phyloP scores from a whole-genome alignment of 2,888 invertebrate species.

The Drosophila bunnanda region DNA sequence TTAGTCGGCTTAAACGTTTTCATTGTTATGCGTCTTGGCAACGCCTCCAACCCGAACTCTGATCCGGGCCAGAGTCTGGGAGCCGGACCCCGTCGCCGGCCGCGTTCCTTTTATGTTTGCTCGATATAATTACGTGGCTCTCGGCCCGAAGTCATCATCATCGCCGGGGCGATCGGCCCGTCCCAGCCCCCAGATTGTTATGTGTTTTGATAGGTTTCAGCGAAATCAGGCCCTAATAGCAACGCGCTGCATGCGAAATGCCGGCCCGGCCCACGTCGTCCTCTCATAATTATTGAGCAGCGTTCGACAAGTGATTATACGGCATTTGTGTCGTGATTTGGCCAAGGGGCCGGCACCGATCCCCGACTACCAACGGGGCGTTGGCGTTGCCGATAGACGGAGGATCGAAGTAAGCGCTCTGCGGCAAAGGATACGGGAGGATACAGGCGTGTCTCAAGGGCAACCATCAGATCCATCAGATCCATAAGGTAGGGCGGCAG shows the following conservation, averaged over 20 bases:
- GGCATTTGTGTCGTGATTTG: conserved; percentile 75
- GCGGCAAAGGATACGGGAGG: conserved; percentile 6
- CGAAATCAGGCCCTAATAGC: conserved; percentile 78
- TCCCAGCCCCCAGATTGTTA: conserved; percentile 65
- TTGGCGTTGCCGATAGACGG: conserved; percentile 2
- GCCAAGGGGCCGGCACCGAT: conserved; percentile 42
- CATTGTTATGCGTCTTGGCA: conserved; percentile 77
- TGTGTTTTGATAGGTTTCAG: conserved; percentile 80
- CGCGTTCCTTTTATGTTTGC: conserved; percentile 74
- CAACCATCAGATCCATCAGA: conserved; percentile 40
- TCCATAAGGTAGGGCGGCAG: conserved; percentile 21
- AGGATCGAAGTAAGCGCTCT: not conserved
- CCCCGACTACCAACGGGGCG: conserved; percentile 15
- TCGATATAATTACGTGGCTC: conserved; percentile 72
- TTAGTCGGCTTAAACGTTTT: conserved; percentile 79
- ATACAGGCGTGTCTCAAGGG: conserved; percentile 59
- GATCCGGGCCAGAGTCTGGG: conserved; percentile 25
- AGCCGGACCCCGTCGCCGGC: conserved; percentile 42
- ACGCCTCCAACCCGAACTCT: conserved; percentile 58
- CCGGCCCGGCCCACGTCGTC: conserved; percentile 30
- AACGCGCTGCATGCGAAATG: conserved; percentile 66
- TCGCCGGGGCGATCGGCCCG: conserved; percentile 43
- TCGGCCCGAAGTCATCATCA: conserved; percentile 73
- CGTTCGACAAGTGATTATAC: conserved; percentile 81
- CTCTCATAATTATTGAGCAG: conserved; percentile 77